Conservation (phyloP, 2,888 invertebrate species). For the Nematopogon swammerdamellus region DNA sequence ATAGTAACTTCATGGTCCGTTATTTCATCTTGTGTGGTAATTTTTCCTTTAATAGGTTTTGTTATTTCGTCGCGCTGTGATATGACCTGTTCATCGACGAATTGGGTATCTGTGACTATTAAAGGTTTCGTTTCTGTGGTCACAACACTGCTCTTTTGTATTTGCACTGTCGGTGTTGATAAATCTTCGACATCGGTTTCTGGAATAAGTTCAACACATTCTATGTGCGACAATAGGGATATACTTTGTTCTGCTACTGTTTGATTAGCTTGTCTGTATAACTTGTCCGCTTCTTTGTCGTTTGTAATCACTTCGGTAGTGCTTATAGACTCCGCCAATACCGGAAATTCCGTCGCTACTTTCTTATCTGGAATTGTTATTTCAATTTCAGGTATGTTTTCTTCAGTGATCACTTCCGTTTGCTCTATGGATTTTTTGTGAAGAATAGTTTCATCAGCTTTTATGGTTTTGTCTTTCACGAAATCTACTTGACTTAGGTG, state of each 20-base stretch:
- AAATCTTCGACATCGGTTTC: constrained; percentile 27
- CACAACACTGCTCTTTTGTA: constrained; percentile 24
- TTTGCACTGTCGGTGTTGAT: constrained; percentile 18
- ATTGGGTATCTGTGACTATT: constrained; percentile 35
- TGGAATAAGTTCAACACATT: constrained; percentile 33
- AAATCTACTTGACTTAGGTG: too few relatives aligned
- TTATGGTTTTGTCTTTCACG: too few relatives aligned
- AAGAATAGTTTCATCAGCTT: constrained; percentile 2
- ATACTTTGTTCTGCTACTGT: constrained; percentile 26
- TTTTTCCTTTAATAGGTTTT: constrained; percentile 22
- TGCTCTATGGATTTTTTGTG: constrained; percentile 27
- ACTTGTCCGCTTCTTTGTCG: constrained; percentile 22
- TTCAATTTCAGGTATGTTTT: constrained; percentile 20
- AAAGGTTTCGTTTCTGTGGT: constrained; percentile 30
- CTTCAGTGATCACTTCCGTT: constrained; percentile 25
- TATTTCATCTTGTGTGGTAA: constrained; percentile 8
- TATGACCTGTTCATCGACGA: constrained; percentile 28
- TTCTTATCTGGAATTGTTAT: constrained; percentile 14
- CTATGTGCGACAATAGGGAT: constrained; percentile 31
- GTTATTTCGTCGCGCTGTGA: constrained; percentile 21
- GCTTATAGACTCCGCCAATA: constrained; percentile 23
- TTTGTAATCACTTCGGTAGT: constrained; percentile 26
- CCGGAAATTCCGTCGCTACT: constrained; percentile 17
- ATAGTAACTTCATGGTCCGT: too few relatives aligned
- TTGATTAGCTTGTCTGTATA: constrained; percentile 16